Conservation (phyloP, 1,140 invertebrate species). For the Camponotus pennsylvanicus region DNA sequence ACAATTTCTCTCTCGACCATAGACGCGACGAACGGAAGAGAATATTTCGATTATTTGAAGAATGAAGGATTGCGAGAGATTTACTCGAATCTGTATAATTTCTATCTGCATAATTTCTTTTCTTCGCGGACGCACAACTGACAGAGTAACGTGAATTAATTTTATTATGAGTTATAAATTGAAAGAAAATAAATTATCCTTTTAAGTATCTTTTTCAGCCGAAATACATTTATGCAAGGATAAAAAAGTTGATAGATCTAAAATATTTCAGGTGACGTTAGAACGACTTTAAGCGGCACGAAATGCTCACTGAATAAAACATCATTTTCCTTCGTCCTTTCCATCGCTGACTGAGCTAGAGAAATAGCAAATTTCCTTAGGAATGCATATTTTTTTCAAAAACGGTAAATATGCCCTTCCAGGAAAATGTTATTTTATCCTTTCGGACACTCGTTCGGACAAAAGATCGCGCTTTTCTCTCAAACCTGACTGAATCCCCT, state of each 20-base stretch:
- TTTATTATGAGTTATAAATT: not conserved
- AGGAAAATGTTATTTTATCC: slow-evolving; percentile 26
- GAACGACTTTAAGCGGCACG: not conserved
- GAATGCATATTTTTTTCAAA: slow-evolving; percentile 13
- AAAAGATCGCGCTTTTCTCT: slow-evolving; percentile 46
- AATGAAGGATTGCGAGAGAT: slow-evolving; percentile 13
- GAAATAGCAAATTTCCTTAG: slow-evolving; percentile 15
- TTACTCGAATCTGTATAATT: not conserved
- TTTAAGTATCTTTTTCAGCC: not conserved
- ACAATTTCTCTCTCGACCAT: slow-evolving; percentile 29
- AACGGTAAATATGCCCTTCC: slow-evolving; percentile 33
- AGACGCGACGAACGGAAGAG: not conserved
- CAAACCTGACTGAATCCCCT: not conserved
- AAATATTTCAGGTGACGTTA: not conserved
- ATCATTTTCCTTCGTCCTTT: not conserved
- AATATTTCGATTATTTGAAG: slow-evolving; percentile 28
- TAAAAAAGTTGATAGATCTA: not conserved
- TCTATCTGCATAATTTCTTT: not conserved
- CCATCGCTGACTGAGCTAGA: not conserved
- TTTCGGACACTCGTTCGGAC: slow-evolving; percentile 26
- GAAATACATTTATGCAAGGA: not conserved
- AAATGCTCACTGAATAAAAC: slow-evolving; percentile 37
- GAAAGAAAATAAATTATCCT: not conserved
- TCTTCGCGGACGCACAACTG: too few species aligned
- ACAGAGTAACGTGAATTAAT: not conserved